phyloP scores from a whole-genome alignment of 2,113 vertebrate genomes.

The human region GRCh38 chr13:83473001-83473500 shows the following conservation, averaged over 20 bases:
- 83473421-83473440: no score
- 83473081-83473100: neutral
- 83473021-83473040: neutral
- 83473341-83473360: no score
- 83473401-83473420: no score
- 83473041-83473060: neutral
- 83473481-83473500: no score
- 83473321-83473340: no score
- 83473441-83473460: no score
- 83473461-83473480: no score
- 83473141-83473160: neutral
- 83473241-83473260: neutral
- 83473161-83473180: neutral
- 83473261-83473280: neutral
- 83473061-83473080: neutral
- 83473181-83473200: neutral
- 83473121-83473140: neutral
- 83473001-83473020: neutral
- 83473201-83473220: neutral
- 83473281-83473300: neutral
- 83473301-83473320: no score
- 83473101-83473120: neutral
- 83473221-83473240: neutral
- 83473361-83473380: no score
- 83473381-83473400: no score